Evolutionary conservation across 2,797 vertebrate species (phyloP), one percentile per base, ranked within the genome.

Genomic region (Phrynocephalus forsythii): DNA sequence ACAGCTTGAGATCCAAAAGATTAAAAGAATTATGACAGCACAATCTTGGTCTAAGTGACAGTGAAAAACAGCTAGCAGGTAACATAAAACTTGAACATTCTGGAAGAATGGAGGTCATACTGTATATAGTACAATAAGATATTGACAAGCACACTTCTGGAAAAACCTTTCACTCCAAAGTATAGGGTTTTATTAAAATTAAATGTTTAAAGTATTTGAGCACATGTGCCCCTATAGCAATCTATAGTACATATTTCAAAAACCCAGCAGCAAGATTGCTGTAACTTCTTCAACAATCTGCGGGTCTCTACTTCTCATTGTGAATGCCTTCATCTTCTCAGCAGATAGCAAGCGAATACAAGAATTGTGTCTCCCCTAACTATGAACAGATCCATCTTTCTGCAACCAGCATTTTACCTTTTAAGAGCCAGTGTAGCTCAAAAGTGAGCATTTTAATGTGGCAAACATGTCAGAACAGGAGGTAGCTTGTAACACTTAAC

Each of bases 31-130:
- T 77, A 72, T 63, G 22, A 89, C 33, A 3, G 28, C 68, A 24
- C 68, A 88, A 87, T 90, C 66, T 81, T 84, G 90, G 90, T 67
- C 86, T 44, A 33, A 85, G 73, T 78, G 67, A 88, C 60, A 92
- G 67, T 67, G 38, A 28, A 90, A 1, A 60, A 82, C 44, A 52
- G 11, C 16, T 83, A 56, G 56, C 33, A 88, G 44, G 82, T 71
- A 56, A 89, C 76, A 85, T 83, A 86, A 92, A 91, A 26, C 75
- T 80, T 22, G 56, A 68, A 71, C 90, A 83, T 71, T 38, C 66
- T 56, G 28, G 15, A 79, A 56, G 16, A 89, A 92, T 92, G 86
- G 60, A 48, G 86, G 28, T n/a, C 77, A 67, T 38, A 71, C 38
- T 44, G 38, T 44, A 44, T 30, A 87, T 28, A 84, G 71, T 80